A percentile compares a stretch with the other conserved stretches of the same genome.
Conservation (phyloP, 2,888 invertebrate species). For the Hirtodrosophila cameraria region DNA sequence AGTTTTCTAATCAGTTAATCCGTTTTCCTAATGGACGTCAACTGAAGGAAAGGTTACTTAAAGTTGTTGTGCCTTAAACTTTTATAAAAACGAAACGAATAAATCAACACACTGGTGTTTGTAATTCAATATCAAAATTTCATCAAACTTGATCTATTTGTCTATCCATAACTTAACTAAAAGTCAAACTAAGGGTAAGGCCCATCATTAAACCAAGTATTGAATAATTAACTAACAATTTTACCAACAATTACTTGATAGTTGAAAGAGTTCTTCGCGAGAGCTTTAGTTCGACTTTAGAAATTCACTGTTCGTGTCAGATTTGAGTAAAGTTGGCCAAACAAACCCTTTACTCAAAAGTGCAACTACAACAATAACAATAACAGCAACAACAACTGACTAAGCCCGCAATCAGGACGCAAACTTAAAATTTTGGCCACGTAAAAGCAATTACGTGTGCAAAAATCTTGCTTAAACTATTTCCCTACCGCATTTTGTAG, state of each 20-base stretch:
- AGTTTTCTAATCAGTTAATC: no score
- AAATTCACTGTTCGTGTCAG: constrained; percentile 6
- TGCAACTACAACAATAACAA: no score
- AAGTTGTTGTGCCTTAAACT: no score
- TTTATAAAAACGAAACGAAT: no score
- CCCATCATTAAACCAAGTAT: not conserved
- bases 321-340: constrained; percentile 6
- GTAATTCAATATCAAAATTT: no score
- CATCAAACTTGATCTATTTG: no score
- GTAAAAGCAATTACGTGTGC: constrained; percentile 58
- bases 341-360: constrained; percentile 7
- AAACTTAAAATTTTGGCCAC: constrained; percentile 44
- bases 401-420: constrained; percentile 33
- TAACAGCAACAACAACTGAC: not conserved
- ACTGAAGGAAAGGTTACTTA: no score
- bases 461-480: constrained; percentile 30
- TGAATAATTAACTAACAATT: constrained; percentile 1
- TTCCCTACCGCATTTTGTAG: constrained; percentile 29
- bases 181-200: constrained; percentile 51
- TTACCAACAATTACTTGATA: not conserved
- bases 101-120: no score
- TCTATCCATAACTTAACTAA: constrained; percentile 4
- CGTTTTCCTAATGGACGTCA: no score
- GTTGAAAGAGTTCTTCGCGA: not conserved
- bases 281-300: not conserved